These are phyloP conservation scores for Ctenochaetus hawaiiensis DNA, from an alignment of 2,797 vertebrate species.

Conservation along the genomic window DNA sequence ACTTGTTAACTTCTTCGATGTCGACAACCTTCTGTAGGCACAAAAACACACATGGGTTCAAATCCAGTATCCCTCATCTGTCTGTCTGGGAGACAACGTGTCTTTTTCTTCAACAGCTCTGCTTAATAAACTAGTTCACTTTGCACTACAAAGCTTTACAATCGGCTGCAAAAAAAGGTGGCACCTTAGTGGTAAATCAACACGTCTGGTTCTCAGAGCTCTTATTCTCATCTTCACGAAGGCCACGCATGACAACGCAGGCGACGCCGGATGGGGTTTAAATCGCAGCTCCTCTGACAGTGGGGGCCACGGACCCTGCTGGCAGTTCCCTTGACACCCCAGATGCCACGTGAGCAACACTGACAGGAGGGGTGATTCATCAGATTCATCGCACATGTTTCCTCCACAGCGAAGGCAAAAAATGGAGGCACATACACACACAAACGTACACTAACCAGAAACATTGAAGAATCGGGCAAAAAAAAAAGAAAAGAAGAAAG, in stretches of 20 bases:
- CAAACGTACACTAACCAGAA: background rate
- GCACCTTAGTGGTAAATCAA: conserved; percentile 50
- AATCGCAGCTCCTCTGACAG: conserved; percentile 48
- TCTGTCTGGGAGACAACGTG: conserved; percentile 1
- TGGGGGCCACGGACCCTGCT: conserved; percentile 41
- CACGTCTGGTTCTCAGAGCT: conserved; percentile 43
- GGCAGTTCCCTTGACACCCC: conserved; percentile 75
- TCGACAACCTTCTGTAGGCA: conserved; percentile 16
- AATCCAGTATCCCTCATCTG: background rate
- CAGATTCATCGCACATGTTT: conserved; percentile 43
- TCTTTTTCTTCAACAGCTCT: conserved; percentile 48
- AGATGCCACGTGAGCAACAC: conserved; percentile 46
- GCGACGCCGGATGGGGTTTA: conserved; percentile 51
- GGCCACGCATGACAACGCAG: conserved; percentile 54
- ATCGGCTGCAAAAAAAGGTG: conserved; percentile 50
- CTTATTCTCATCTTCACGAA: conserved; percentile 62
- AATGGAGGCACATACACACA: background rate
- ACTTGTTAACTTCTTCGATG: conserved; percentile 45
- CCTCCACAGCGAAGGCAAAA: conserved; percentile 8
- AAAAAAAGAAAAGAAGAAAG: background rate
- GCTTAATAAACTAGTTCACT: conserved; percentile 65
- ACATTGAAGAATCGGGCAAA: background rate
- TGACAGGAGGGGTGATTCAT: conserved; percentile 66
- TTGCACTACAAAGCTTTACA: conserved; percentile 50
- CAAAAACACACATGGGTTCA: background rate